phyloP scores from a whole-genome alignment of 2,113 vertebrate genomes.

The Fregetta grallaria region DNA sequence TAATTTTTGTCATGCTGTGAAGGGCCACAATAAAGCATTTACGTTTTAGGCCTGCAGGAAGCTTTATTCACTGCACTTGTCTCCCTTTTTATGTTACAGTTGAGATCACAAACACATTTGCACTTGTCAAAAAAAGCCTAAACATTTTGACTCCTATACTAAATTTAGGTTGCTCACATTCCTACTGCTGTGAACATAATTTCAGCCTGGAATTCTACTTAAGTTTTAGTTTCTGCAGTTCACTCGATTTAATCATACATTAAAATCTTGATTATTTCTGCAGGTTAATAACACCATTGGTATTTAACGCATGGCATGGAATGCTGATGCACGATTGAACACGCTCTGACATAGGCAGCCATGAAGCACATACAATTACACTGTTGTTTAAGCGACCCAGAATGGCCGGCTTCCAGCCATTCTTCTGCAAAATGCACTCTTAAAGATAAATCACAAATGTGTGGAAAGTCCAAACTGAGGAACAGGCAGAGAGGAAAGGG shows the following conservation, averaged over 20 bases:
- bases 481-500: neutral
- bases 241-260: neutral
- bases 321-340: neutral
- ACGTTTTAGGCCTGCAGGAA: neutral
- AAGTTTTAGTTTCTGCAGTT: neutral
- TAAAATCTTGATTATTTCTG: neutral
- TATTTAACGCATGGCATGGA: rapidly evolving
- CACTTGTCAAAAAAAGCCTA: neutral
- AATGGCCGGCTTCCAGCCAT: neutral
- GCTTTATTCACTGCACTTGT: neutral
- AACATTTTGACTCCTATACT: neutral
- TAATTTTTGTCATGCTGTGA: neutral
- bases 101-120: neutral
- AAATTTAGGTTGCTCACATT: neutral
- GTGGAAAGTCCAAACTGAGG: neutral
- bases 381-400: neutral
- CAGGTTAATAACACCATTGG: neutral
- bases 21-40: neutral
- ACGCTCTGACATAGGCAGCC: rapidly evolving
- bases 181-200: neutral
- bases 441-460: neutral
- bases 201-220: neutral
- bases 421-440: neutral
- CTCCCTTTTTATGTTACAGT: neutral
- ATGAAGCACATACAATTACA: neutral